Base-by-base conservation (phyloP, 2,888 invertebrate genomes). In the Lumbricus terrestris region DNA sequence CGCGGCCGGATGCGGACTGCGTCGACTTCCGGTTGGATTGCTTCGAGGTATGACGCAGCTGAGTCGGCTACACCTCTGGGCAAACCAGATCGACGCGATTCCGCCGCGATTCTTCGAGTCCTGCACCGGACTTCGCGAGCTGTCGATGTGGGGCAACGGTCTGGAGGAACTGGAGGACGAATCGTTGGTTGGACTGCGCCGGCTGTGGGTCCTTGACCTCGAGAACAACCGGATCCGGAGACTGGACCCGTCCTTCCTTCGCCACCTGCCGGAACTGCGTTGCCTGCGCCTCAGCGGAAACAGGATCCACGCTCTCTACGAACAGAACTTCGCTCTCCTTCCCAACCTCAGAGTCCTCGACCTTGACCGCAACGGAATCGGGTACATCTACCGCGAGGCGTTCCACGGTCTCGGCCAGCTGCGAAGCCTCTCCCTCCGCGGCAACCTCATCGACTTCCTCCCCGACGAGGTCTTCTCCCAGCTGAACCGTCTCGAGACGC, bases 121-220 rank as follows among this genome's bases (percentile, higher is more conserved):
- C 54, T 88, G 91, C 23, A 34, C 37, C 20, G 88, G 91, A 15
- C 90, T 92, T 33, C 34, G 69, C 15, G 92, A 92, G 42, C 90
- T 92, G n/a, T 88, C 88, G 33, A 89, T 92, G 34, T 92, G 92
- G 92, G 92, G 92, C 16, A 92, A 92, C 89, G 82, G 83, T 23
- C 82, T 92, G 33, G 88, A 90, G n/a, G 33, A 47, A n/a, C 88
- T 92, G 23, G 90, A 91, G 16, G 91, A 90, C 20, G 88, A 91
- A 18, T 90, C 91, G 82, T 91, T 92, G 85, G 47, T 40, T 20
- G 92, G 92, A 15, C 89, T 92, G 29, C 88, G 90, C 42, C 90
- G 89, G 18, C 91, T 92, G 37, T 82, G 82, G n/a, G 82, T 90
- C 37, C 91, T 92, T n/a, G 92, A 92, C 88, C 89, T 92, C 18